Evolutionary conservation across 2,888 invertebrate genomes (phyloP).

Genomic region (Rotaria magnacalcarata): DNA sequence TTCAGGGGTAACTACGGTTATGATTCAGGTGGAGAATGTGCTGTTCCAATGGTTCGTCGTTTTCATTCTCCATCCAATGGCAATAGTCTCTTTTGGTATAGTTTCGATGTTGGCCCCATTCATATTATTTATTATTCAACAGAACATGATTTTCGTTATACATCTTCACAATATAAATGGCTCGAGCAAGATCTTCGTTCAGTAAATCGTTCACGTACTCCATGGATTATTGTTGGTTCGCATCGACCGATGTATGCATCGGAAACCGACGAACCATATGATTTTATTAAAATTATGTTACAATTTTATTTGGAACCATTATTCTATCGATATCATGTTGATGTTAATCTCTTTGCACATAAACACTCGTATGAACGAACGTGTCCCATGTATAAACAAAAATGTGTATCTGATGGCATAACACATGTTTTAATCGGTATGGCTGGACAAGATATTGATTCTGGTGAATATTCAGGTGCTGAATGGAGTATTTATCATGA

Average conservation of each 20-base stretch:
- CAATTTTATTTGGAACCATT: conserved; percentile 47
- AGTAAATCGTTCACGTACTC: background rate
- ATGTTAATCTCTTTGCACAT: conserved; percentile 47
- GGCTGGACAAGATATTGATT: conserved; percentile 28
- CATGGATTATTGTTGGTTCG: conserved; percentile 58
- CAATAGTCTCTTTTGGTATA: conserved; percentile 49
- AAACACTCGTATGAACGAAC: conserved; percentile 48
- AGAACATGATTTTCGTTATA: conserved; percentile 74
- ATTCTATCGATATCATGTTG: conserved; percentile 47
- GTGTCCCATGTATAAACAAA: conserved; percentile 46
- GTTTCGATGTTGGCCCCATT: conserved; percentile 73
- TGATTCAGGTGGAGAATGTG: conserved; percentile 26
- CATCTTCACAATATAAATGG: conserved; percentile 67
- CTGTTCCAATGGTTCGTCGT: conserved; percentile 27
- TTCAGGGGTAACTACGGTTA: conserved; percentile 26
- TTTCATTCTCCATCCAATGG: background rate
- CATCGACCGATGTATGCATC: conserved; percentile 60
- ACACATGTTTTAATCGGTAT: conserved; percentile 10
- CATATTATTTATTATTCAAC: conserved; percentile 81
- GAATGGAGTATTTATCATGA: conserved; percentile 19
- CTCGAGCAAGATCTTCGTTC: conserved; percentile 70
- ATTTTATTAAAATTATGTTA: conserved; percentile 47
- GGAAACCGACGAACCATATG: conserved; percentile 67
- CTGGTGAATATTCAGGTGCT: background rate
- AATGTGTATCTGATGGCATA: background rate